These are phyloP conservation scores for Sicus ferrugineus DNA, from an alignment of 2,888 invertebrate species.

Conservation along the genomic window DNA sequence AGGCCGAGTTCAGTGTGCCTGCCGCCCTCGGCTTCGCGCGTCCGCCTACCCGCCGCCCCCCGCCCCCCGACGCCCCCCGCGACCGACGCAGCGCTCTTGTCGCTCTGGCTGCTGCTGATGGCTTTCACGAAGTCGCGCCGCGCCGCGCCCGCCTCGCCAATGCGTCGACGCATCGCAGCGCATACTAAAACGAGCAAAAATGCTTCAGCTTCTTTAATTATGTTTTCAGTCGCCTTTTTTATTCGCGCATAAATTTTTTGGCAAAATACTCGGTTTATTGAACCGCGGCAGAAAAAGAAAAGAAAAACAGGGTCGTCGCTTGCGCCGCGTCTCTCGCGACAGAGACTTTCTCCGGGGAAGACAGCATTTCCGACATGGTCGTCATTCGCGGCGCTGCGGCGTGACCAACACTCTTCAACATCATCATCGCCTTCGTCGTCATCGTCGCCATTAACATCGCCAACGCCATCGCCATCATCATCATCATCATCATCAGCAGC, in stretches of 20 bases:
- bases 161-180: constrained; percentile 31
- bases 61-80: constrained; percentile 37
- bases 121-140: constrained; percentile 20
- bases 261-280: constrained; percentile 58
- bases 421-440: too few relatives aligned
- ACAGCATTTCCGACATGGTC: constrained; percentile 28
- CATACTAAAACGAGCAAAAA: constrained; percentile 11
- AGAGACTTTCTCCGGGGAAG: constrained; percentile 59
- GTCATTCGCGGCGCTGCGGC: neutral
- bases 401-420: neutral
- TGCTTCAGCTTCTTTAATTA: neutral
- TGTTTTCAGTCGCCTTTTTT: constrained; percentile 10
- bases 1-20: constrained; percentile 22
- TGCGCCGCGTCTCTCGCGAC: constrained; percentile 38
- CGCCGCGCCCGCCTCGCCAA: constrained; percentile 40
- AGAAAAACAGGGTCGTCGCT: neutral
- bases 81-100: too few relatives aligned
- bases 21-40: neutral
- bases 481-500: constrained; percentile 5
- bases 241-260: constrained; percentile 45
- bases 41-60: neutral
- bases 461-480: too few relatives aligned
- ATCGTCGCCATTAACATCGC: too few relatives aligned
- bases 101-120: constrained; percentile 2
- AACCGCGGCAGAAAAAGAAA: constrained; percentile 43